phyloP scores from a whole-genome alignment of 2,113 vertebrate genomes.

The Cryptoleucopteryx plumbea region DNA sequence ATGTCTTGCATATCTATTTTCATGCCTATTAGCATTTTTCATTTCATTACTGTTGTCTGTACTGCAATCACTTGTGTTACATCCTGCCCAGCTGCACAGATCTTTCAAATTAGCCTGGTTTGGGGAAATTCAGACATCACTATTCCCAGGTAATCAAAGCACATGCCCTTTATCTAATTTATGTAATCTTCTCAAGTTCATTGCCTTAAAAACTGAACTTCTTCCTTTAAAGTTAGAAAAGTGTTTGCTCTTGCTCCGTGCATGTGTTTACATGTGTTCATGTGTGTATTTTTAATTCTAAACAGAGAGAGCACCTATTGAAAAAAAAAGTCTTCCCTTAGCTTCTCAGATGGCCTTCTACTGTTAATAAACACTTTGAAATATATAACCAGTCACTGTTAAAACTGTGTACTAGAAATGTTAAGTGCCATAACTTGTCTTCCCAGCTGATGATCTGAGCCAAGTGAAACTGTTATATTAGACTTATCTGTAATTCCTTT shows the following conservation, averaged over 20 bases:
- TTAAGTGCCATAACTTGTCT: background rate
- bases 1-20: background rate
- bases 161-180: background rate
- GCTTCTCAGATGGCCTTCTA: background rate
- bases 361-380: background rate
- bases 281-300: background rate
- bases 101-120: background rate
- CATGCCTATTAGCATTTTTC: background rate
- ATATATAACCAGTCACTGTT: background rate
- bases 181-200: background rate
- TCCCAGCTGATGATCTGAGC: background rate
- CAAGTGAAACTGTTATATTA: background rate
- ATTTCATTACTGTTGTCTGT: background rate
- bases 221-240: background rate
- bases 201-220: background rate
- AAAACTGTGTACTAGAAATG: background rate
- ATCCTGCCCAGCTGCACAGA: background rate
- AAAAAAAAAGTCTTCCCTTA: background rate
- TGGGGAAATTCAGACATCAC: background rate
- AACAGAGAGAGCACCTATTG: background rate
- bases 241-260: background rate
- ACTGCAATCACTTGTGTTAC: background rate
- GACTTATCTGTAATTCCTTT: background rate
- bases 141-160: background rate
- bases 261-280: background rate